These are phyloP conservation scores for Ichneumoninae sp. DNA, from an alignment of 2,888 invertebrate genomes.

Conservation along the genomic window DNA sequence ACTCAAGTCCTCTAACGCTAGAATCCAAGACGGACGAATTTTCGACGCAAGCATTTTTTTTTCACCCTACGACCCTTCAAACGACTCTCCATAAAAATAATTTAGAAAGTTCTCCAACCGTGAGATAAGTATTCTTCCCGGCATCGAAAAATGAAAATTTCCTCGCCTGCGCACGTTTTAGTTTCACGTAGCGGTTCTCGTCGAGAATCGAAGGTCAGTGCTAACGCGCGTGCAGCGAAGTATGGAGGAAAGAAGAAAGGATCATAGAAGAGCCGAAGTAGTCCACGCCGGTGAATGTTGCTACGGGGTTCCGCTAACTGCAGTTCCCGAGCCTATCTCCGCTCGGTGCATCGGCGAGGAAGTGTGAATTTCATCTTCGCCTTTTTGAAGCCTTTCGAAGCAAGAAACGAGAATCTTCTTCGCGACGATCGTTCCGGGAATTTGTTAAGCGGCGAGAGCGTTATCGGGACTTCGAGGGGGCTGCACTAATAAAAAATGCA, in stretches of 20 bases:
- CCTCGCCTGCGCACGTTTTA: conserved; percentile 10
- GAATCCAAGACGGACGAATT: not conserved
- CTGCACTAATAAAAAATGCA: no score
- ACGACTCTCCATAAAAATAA: not conserved
- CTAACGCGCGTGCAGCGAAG: conserved; percentile 64
- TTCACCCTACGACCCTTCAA: not conserved
- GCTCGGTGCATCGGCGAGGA: conserved; percentile 12
- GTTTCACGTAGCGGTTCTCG: conserved; percentile 63
- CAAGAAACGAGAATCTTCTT: conserved; percentile 25
- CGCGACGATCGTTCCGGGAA: conserved; percentile 1
- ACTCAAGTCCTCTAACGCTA: no score
- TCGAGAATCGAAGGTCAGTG: conserved; percentile 67
- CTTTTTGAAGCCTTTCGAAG: not conserved
- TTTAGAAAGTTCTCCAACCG: conserved; percentile 3
- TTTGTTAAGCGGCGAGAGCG: conserved; percentile 8
- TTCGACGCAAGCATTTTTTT: not conserved
- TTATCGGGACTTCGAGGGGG: conserved; percentile 1
- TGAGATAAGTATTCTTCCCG: not conserved
- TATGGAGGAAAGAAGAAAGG: conserved; percentile 61
- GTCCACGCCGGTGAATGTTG: conserved; percentile 66
- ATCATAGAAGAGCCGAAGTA: conserved; percentile 59
- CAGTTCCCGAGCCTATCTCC: conserved; percentile 26
- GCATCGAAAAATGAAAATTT: conserved; percentile 9
- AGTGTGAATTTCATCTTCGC: conserved; percentile 20
- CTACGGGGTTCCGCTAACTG: conserved; percentile 61